Evolutionary conservation across 2,888 invertebrate species (phyloP).

Genomic region (Drosophila anomalipes): DNA sequence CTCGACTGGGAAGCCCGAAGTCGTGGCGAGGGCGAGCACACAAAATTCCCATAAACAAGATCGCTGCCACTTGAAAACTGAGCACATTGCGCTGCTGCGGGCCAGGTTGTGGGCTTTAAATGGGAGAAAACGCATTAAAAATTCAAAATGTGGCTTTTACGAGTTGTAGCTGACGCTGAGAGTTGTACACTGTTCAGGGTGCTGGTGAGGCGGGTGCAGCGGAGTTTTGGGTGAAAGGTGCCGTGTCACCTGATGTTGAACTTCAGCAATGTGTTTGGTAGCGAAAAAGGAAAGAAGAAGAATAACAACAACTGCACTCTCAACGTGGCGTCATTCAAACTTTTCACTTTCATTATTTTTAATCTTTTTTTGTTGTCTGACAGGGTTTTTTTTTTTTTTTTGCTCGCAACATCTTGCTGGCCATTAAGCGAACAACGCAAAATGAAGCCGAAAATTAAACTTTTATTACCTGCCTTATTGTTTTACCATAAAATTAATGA

Average conservation of each 20-base stretch:
- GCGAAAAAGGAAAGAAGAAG: conserved; percentile 9
- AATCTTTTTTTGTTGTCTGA: conserved; percentile 36
- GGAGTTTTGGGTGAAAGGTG: background rate
- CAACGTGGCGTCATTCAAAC: conserved; percentile 58
- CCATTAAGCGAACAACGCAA: conserved; percentile 52
- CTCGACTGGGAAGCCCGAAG: background rate
- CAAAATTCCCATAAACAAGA: conserved; percentile 75
- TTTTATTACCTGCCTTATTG: conserved; percentile 82
- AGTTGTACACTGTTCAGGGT: conserved; percentile 1
- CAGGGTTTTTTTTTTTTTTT: conserved; percentile 6
- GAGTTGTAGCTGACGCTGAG: conserved; percentile 39
- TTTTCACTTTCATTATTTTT: conserved; percentile 79
- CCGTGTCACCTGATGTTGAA: conserved; percentile 41
- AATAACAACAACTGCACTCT: conserved; percentile 22
- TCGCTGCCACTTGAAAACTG: conserved; percentile 72
- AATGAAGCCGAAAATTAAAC: conserved; percentile 69
- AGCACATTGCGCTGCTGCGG: conserved; percentile 52
- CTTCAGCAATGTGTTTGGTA: conserved; percentile 23
- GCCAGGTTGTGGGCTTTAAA: conserved; percentile 7
- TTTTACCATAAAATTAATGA: conserved; percentile 81
- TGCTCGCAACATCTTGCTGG: conserved; percentile 34
- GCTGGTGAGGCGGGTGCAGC: background rate
- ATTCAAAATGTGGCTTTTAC: conserved; percentile 75
- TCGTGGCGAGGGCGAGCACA: conserved; percentile 15
- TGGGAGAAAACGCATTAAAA: conserved; percentile 58